Conservation (phyloP, 2,113 vertebrate genomes). For the Dasyornis broadbenti region DNA sequence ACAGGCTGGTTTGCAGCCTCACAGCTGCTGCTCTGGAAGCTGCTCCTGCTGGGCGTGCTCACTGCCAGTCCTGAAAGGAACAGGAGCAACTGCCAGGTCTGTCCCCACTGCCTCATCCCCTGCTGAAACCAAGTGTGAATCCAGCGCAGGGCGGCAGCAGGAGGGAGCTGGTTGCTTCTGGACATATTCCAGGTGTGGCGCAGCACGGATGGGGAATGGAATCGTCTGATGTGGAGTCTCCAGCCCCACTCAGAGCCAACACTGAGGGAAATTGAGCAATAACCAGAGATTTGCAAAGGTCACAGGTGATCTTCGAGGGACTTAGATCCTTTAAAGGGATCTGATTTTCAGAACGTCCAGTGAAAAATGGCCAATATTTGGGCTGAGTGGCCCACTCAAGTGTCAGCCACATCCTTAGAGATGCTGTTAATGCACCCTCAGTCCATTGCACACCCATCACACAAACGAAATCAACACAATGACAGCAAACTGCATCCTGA, state of each 20-base stretch:
- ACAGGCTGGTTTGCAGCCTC: neutral
- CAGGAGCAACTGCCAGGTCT: neutral
- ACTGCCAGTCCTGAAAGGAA: neutral
- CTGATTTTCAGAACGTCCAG: neutral
- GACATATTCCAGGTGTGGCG: neutral
- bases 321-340: neutral
- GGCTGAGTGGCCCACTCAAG: neutral
- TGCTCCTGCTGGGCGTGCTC: neutral
- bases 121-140: neutral
- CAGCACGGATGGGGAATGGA: neutral
- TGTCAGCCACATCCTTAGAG: neutral
- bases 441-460: neutral
- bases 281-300: neutral
- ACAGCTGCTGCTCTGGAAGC: neutral
- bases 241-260: accelerated
- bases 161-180: neutral
- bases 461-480: neutral
- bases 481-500: neutral
- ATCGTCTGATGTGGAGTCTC: neutral
- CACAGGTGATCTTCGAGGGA: neutral
- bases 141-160: neutral
- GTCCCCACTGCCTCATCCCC: neutral
- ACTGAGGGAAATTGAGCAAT: neutral
- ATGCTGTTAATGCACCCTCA: neutral
- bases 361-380: neutral